These are phyloP conservation scores for Cynopterus brachyotis DNA, from an alignment of 2,113 vertebrate genomes.

Conservation along the genomic window DNA sequence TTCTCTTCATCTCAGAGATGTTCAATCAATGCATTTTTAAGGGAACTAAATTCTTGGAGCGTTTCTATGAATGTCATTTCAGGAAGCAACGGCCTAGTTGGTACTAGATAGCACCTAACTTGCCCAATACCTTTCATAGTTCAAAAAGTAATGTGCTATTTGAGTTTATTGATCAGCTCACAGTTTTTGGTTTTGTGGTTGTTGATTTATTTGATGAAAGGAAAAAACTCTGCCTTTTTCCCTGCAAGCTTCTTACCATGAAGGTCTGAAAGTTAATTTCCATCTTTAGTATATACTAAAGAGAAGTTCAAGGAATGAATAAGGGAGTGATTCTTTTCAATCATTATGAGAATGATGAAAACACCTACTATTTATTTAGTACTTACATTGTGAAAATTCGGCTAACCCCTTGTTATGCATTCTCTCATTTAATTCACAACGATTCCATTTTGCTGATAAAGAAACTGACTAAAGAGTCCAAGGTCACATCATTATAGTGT, in stretches of 20 bases:
- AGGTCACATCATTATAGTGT: not conserved
- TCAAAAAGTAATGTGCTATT: not conserved
- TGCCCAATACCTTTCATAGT: not conserved
- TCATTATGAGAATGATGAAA: not conserved
- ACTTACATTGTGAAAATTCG: not conserved
- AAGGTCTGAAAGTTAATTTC: not conserved
- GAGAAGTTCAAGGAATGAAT: not conserved
- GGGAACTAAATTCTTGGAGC: not conserved
- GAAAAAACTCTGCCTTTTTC: not conserved
- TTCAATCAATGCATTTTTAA: not conserved
- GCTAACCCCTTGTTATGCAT: not conserved
- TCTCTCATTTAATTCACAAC: not conserved
- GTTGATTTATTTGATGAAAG: conserved; percentile 4
- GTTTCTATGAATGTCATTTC: not conserved
- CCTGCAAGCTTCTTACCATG: not conserved
- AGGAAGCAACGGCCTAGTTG: not conserved
- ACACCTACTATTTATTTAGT: not conserved
- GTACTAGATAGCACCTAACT: not conserved
- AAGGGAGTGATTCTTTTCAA: not conserved
- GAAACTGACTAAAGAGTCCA: not conserved
- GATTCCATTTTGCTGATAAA: not conserved
- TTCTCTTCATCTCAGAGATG: not conserved
- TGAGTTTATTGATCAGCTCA: not conserved
- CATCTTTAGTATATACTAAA: not conserved
- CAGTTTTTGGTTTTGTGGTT: not conserved